These are phyloP conservation scores for Wasmannia auropunctata DNA, from an alignment of 1,140 invertebrate species.

Conservation along the genomic window DNA sequence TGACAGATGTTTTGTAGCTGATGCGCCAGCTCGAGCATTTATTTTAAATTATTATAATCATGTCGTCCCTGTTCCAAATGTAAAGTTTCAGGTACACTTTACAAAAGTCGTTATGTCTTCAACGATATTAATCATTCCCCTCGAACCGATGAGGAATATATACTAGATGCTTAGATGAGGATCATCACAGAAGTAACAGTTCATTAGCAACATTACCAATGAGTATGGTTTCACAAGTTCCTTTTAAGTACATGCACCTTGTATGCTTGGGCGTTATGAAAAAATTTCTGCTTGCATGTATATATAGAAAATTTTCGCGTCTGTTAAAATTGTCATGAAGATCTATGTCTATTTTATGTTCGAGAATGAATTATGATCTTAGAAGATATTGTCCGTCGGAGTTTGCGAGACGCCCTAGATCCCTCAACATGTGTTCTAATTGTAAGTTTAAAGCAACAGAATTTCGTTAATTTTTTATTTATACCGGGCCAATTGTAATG, in stretches of 20 bases:
- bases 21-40: not conserved
- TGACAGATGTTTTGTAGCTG: not conserved
- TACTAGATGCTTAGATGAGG: not conserved
- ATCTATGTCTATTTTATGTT: slow-evolving; percentile 1
- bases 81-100: not conserved
- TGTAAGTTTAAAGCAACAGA: slow-evolving; percentile 17
- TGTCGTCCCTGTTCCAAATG: not conserved
- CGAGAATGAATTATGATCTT: slow-evolving; percentile 12
- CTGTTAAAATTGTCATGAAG: slow-evolving; percentile 11
- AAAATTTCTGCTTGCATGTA: slow-evolving; percentile 31
- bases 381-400: slow-evolving; percentile 35
- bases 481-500: slow-evolving; percentile 14
- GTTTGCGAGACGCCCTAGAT: slow-evolving; percentile 27
- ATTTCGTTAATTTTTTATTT: slow-evolving; percentile 33
- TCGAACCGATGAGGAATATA: slow-evolving; percentile 1
- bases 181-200: not conserved
- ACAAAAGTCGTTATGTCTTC: not conserved
- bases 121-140: not conserved
- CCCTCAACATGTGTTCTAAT: not conserved
- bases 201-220: not conserved
- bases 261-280: slow-evolving; percentile 40
- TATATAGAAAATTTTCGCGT: slow-evolving; percentile 7
- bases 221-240: not conserved
- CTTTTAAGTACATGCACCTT: not conserved
- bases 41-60: not conserved